Evolutionary conservation across 2,113 vertebrate species (phyloP), one percentile per base, ranked within the genome.

Genomic region (Prolemur simus): DNA sequence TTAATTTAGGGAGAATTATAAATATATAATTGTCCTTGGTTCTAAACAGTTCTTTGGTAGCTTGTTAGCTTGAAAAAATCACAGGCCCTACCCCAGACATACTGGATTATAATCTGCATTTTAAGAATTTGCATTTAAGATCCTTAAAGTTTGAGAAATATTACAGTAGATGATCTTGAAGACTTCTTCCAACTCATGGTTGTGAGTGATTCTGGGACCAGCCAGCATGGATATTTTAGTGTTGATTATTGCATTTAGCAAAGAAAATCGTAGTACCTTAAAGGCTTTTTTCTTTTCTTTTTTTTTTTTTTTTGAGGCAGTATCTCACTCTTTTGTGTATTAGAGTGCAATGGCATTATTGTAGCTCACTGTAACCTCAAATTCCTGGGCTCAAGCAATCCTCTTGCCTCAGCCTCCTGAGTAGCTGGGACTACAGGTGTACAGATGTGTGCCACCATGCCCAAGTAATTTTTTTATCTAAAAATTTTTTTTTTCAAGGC

Each of bases 51-150:
- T 89, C 11, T 89, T 73, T 89, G 83, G 47, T 45, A 94, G 39
- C 45, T 85, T 92, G 42, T 82, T 89, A 81, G 58, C 86, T 37
- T 95, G 37, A 69, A 95, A 78, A 60, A 93, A 54, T 81, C 34
- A 58, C 8, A 90, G 71, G 7, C 25, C 5, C 8, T 23, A 56
- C 5, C 6, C 42, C 37, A 74, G 56, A 29, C 27, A 86, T 71
- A 74, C 27, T 87, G 32, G 12, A 69, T 58, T 37, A 93, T 37
- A 87, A 87, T 93, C 10, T 86, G 45, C 29, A 63, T 78, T 94
- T 87, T 94, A 71, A 91, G 60, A 87, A 68, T 68, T 8, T 94
- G 49, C 23, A 69, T 58, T 74, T 87, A 32, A 87, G 63, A 66
- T 56, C 9, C 29, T 87, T 89, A 29, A 82, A 42, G 37, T 91